Evolutionary conservation across 2,797 vertebrate genomes (phyloP).

Genomic region (Catamblyrhynchus diadema): DNA sequence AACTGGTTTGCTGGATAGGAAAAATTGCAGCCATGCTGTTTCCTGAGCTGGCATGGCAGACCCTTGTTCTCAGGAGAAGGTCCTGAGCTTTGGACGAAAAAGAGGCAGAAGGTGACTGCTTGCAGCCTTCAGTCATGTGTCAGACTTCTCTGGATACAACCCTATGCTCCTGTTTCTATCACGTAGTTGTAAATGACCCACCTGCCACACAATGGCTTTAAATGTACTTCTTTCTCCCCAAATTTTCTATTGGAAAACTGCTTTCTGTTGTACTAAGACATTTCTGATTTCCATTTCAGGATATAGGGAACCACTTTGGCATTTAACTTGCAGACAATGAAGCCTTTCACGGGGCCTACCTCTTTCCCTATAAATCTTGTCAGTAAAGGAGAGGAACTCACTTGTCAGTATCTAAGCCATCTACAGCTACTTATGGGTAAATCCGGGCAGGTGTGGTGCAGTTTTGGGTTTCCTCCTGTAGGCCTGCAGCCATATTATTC

Average conservation of each 20-base stretch:
- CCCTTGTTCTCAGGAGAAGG: neutral
- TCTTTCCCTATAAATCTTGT: constrained; percentile 41
- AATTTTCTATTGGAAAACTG: neutral
- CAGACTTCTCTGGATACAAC: neutral
- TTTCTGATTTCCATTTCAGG: neutral
- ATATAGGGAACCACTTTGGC: neutral
- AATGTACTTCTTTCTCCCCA: neutral
- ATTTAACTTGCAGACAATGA: neutral
- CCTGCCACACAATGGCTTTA: neutral
- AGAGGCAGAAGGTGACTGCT: neutral
- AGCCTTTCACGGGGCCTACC: neutral
- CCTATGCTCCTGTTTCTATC: neutral
- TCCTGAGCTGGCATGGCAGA: neutral
- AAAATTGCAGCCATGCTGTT: neutral
- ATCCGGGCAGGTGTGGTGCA: neutral
- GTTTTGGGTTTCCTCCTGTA: constrained; percentile 12
- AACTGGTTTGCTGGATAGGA: neutral
- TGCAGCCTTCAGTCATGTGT: neutral
- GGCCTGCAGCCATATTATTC: constrained; percentile 16
- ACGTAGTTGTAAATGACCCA: neutral
- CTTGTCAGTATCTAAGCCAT: constrained; percentile 18
- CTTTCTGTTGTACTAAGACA: neutral
- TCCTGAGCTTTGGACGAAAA: neutral
- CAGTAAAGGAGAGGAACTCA: neutral
- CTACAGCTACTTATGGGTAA: neutral